Base-by-base conservation (phyloP, 2,888 invertebrate genomes). In the Zygaena filipendulae region DNA sequence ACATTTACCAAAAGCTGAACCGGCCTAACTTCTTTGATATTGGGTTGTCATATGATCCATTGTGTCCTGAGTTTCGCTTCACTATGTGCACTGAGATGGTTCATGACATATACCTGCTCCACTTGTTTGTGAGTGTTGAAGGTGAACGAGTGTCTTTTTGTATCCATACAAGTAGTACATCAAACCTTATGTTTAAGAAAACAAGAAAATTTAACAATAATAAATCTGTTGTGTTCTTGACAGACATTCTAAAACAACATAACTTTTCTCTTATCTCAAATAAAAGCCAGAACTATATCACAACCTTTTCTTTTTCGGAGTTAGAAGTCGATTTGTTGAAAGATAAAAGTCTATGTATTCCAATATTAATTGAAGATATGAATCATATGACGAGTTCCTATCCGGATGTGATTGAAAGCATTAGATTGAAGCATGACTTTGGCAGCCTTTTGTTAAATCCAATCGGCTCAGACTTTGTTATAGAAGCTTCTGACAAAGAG, bases 21-120 rank as follows among this genome's bases (percentile, higher is more conserved):
- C 47, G 74, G 3, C 62, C 67, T 1, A 63, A 67, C 36, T 52
- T 60, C 10, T 75, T 74, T 31, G 71, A 75, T 25, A 55, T 77
- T 11, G 79, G 79, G 7, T 70, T 74, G 13, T 69, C 77, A 0
- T 67, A 68, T 31, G 52, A 57, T 13, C 45, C 59, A 12, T 59
- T 69, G 22, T 46, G 60, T 1, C 51, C 60, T 0, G 71, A 75
- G 33, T 68, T 52, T 34, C 69, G 71, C 64, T 72, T 77, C 30
- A 47, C 59, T 5, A 69, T 35, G 36, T 63, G 57, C 43, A 60
- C 61, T 0, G 72, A 74, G 38, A 55, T 53, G 40, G 48, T 64
- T 1, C 50, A 53, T 9, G 48, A 48, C 22, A 47, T 62, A 14
- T 69, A 53, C 33, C 54, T 79, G 2, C 37, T 77, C 3, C 77